phyloP scores from a whole-genome alignment of 2,888 invertebrate genomes.

The Apotomis capreana region DNA sequence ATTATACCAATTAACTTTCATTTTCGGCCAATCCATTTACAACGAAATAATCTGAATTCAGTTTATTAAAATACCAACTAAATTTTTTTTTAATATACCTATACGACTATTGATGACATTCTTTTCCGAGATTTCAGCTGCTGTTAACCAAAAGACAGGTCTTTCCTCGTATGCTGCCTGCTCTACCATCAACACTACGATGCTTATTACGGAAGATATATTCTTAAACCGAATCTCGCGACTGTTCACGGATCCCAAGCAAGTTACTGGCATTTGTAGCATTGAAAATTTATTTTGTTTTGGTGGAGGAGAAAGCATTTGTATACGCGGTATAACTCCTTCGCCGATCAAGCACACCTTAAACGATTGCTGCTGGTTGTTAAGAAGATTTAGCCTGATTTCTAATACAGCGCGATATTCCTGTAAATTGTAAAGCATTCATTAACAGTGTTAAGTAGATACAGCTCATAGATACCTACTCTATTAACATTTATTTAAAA shows the following conservation, averaged over 20 bases:
- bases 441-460: too few species aligned
- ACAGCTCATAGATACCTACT: too few species aligned
- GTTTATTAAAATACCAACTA: too few species aligned
- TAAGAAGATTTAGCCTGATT: conserved; percentile 70
- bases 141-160: conserved; percentile 67
- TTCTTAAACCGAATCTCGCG: conserved; percentile 69
- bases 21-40: not conserved
- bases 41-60: too few species aligned
- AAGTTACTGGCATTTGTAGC: conserved; percentile 71
- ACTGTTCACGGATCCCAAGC: conserved; percentile 66
- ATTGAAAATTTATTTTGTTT: conserved; percentile 58
- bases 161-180: conserved; percentile 58
- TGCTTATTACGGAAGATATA: conserved; percentile 63
- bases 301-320: conserved; percentile 60
- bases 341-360: conserved; percentile 76
- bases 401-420: conserved; percentile 76
- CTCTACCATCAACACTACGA: conserved; percentile 57
- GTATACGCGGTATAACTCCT: conserved; percentile 75
- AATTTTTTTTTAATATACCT: conserved; percentile 51
- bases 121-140: conserved; percentile 51
- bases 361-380: conserved; percentile 69
- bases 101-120: conserved; percentile 54
- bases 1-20: not conserved
- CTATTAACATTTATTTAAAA: too few species aligned
- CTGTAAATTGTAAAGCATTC: conserved; percentile 52